These are phyloP conservation scores for Varanus komodoensis DNA, from an alignment of 2,113 vertebrate species.

Conservation along the genomic window DNA sequence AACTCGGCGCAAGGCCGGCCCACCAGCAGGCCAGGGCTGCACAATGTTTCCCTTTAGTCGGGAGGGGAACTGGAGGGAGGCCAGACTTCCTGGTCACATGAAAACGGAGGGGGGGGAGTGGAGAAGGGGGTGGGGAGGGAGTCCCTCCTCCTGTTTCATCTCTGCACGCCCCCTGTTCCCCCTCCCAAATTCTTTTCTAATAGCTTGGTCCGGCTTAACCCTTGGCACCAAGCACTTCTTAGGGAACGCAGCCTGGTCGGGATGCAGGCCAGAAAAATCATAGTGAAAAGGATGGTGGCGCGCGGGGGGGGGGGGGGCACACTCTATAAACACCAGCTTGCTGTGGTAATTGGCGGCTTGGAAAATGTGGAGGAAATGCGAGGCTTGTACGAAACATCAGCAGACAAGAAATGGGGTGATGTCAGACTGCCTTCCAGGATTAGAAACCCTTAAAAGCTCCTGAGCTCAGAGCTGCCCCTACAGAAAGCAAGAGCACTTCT, in stretches of 20 bases:
- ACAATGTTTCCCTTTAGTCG: slow-evolving; percentile 95
- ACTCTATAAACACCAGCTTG: slow-evolving; percentile 79
- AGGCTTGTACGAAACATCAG: slow-evolving; percentile 87
- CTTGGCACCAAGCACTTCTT: slow-evolving; percentile 67
- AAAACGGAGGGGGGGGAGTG: slow-evolving; percentile 66
- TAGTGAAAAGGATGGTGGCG: slow-evolving; percentile 53
- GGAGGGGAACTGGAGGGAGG: slow-evolving; percentile 94
- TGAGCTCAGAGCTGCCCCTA: slow-evolving; percentile 40
- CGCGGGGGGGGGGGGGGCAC: slow-evolving; percentile 44
- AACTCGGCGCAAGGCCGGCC: slow-evolving; percentile 84
- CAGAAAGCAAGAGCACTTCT: slow-evolving; percentile 41
- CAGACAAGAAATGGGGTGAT: slow-evolving; percentile 89
- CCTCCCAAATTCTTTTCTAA: slow-evolving; percentile 50
- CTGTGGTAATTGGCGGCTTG: slow-evolving; percentile 84
- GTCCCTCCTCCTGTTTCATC: slow-evolving; percentile 14
- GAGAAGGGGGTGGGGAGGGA: not conserved
- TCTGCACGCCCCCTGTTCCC: not conserved
- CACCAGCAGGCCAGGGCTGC: slow-evolving; percentile 78
- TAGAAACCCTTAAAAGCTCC: slow-evolving; percentile 99
- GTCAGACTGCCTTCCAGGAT: slow-evolving; percentile 92
- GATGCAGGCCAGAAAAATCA: slow-evolving; percentile 77
- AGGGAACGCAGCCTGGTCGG: slow-evolving; percentile 72
- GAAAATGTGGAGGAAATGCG: slow-evolving; percentile 89
- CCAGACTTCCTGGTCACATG: slow-evolving; percentile 97
- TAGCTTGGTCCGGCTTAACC: slow-evolving; percentile 76